These are phyloP conservation scores for Heterodera carotae DNA, from an alignment of 1,140 invertebrate genomes.

Conservation along the genomic window DNA sequence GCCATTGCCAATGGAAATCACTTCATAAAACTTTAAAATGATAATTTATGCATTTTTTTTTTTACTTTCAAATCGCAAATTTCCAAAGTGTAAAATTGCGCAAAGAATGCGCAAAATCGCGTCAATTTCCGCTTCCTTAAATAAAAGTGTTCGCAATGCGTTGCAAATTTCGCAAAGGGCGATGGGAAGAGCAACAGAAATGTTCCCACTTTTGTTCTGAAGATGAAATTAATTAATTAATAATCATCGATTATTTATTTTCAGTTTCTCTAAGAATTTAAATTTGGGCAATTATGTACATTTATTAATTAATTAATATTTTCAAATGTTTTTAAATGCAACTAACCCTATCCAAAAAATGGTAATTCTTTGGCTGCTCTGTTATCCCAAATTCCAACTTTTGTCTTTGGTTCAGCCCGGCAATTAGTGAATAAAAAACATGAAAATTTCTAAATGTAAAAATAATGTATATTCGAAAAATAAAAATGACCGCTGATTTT, in stretches of 20 bases:
- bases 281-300: too few relatives aligned
- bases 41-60: background rate
- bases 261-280: too few relatives aligned
- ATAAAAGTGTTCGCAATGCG: conserved; percentile 95
- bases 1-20: conserved; percentile 73
- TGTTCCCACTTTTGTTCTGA: background rate
- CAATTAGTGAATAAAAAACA: conserved; percentile 94
- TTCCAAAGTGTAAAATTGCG: conserved; percentile 88
- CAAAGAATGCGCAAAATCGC: conserved; percentile 88
- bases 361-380: conserved; percentile 6
- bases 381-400: conserved; percentile 77
- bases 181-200: background rate
- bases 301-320: too few relatives aligned
- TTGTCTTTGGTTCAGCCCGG: conserved; percentile 86
- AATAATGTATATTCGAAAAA: background rate
- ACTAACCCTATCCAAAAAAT: conserved; percentile 15
- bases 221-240: background rate
- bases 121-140: conserved; percentile 90
- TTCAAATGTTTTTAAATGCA: background rate
- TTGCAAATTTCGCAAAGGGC: conserved; percentile 79
- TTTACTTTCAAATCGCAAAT: conserved; percentile 83
- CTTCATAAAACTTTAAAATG: conserved; percentile 73
- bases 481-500: conserved; percentile 56
- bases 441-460: conserved; percentile 81
- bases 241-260: too few relatives aligned